Evolutionary conservation across 1,140 invertebrate genomes (phyloP).

Genomic region (Probaryconus sp.): DNA sequence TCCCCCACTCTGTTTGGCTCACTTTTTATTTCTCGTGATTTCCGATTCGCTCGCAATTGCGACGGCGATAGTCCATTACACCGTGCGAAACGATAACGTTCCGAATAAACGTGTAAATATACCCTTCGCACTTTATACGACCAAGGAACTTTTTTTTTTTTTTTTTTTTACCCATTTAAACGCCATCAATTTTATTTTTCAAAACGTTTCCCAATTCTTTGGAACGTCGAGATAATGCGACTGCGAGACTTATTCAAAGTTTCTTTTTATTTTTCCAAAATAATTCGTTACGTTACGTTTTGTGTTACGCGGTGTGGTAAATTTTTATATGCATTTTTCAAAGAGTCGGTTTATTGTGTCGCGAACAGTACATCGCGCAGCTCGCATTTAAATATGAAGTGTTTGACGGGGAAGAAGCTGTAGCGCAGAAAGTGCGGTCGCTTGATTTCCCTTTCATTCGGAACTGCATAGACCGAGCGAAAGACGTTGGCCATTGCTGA

Average conservation of each 20-base stretch:
- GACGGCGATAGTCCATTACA: conserved; percentile 41
- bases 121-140: background rate
- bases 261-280: no score
- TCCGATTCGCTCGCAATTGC: conserved; percentile 58
- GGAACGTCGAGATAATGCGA: conserved; percentile 1
- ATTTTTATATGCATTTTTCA: conserved; percentile 47
- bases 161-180: background rate
- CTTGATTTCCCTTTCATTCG: conserved; percentile 36
- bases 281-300: no score
- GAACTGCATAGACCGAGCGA: conserved; percentile 15
- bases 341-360: conserved; percentile 37
- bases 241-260: no score
- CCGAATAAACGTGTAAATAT: conserved; percentile 21
- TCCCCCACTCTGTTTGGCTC: conserved; percentile 15
- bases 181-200: background rate
- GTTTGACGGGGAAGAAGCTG: conserved; percentile 33
- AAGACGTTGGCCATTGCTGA: conserved; percentile 33
- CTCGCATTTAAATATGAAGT: conserved; percentile 53
- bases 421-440: conserved; percentile 27
- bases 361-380: conserved; percentile 1
- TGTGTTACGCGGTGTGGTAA: no score
- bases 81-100: conserved; percentile 20
- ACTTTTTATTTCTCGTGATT: conserved; percentile 50
- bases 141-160: background rate
- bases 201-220: background rate